Evolutionary conservation across 64 coral and sea anemone species (phyloP), one percentile per base, ranked within the genome.

Genomic region (Astreopora myriophthalma): DNA sequence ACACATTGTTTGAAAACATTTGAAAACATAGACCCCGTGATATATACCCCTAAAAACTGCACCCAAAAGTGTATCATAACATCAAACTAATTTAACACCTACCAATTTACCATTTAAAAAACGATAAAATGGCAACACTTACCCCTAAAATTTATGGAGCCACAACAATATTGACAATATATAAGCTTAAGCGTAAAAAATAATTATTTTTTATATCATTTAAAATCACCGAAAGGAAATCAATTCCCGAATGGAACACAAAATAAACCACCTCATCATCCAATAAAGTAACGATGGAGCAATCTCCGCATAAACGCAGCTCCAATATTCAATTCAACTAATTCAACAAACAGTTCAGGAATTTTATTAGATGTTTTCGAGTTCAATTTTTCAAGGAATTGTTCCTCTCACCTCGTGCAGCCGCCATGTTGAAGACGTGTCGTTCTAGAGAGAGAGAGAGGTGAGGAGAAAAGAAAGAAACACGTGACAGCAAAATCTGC

Each of bases 401-500:
- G 46, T 62, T 30, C 34, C 31, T 33, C 48, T 1, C 33, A 80
- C 77, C 77, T 80, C 77, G 77, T 80, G 77, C 77, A 16, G 48
- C 77, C 52, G 77, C 77, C 77, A 80, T 80, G 26, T 80, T 80
- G 77, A 61, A 80, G 77, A 80, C 77, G 77, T 80, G 77, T 80
- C 77, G 77, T 78, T 24, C 75, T n/a, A 78, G 52, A 78, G 75
- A 78, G 74, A 77, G 44, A 77, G 44, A 78, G 73, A 60, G n/a
- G n/a, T n/a, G n/a, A n/a, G n/a, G n/a, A 20, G 30, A 12, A 6
- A 5, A 14, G 1, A 78, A 78, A 16, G 77, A 3, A 80, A 80
- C 77, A 80, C 77, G 77, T 80, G 77, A 80, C 32, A 61, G 6
- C 11, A 49, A 46, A 20, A 38, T 12, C 40, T 78, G 26, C 22